Evolutionary conservation across 2,888 invertebrate species (phyloP), one percentile per base, ranked within the genome.

Genomic region (Orchesella flavescens): DNA sequence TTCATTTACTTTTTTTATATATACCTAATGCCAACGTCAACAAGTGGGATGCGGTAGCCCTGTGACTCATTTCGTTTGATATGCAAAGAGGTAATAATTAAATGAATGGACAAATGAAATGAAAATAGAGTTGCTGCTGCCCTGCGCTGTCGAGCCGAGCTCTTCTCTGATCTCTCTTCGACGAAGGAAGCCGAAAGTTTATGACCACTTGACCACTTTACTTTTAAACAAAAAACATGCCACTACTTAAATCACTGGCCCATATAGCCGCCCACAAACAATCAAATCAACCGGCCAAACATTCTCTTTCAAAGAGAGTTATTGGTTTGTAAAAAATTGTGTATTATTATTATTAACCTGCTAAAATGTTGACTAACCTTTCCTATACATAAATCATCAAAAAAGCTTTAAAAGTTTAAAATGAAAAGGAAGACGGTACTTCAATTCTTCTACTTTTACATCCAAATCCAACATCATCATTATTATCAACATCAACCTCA

Each of bases 371-470:
- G 24, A 61, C 21, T 61, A 61, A 13, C 57, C n/a, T n/a, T 53
- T 53, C n/a, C 53, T n/a, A 53, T n/a, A 53, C 3, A 53, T 53
- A 53, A 53, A 53, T 53, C 53, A 53, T 10, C n/a, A 21, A 21
- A 24, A 23, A 66, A 66, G 43, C n/a, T 23, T 1, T 5, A 9
- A 13, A 57, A 59, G 12, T 5, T n/a, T 3, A 17, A n/a, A 13
- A 44, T 44, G 44, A 44, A 44, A 17, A 66, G 66, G 66, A 66
- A 66, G 66, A 66, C 19, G 66, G 66, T 43, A 66, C 77, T 59
- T 43, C 59, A 63, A 74, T 44, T 73, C 57, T 57, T 57, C 21
- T 19, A 21, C n/a, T 7, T n/a, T 74, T 43, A 17, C 46, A 44
- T n/a, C n/a, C n/a, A n/a, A n/a, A n/a, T 34, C 34, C 34, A 34